Conservation (phyloP, 2,113 vertebrate genomes). For the Clarias batrachus region DNA sequence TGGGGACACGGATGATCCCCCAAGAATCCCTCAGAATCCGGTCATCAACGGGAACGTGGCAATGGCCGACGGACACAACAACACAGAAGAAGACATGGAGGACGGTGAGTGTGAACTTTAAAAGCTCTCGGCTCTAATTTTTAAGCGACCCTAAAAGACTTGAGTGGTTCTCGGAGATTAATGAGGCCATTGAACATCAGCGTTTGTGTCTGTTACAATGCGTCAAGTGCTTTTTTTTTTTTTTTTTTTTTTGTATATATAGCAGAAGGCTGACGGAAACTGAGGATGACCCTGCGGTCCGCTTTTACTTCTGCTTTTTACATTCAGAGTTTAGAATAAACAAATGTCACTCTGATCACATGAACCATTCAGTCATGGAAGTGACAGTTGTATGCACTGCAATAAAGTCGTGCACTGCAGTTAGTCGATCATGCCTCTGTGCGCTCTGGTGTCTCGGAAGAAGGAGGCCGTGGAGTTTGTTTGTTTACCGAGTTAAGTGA, state of each 20-base stretch:
- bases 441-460: background rate
- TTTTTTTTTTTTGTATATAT: background rate
- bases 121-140: background rate
- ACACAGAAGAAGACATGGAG: conserved; percentile 98
- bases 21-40: conserved; percentile 95
- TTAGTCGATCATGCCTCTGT: background rate
- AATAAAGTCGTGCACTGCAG: background rate
- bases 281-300: background rate
- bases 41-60: conserved; percentile 98
- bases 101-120: conserved; percentile 79
- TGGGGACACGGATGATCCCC: conserved; percentile 96
- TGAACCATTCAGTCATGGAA: no score
- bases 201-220: background rate
- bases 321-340: background rate
- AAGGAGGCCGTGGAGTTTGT: background rate
- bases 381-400: no score
- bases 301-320: background rate
- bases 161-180: background rate
- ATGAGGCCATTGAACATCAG: background rate
- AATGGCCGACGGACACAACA: conserved; percentile 96
- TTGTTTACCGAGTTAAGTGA: no score
- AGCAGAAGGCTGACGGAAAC: background rate
- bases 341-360: no score
- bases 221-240: no score
- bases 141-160: background rate